Base-by-base conservation (phyloP, 1,140 invertebrate genomes). In the Thalassaphorura encarpata region DNA sequence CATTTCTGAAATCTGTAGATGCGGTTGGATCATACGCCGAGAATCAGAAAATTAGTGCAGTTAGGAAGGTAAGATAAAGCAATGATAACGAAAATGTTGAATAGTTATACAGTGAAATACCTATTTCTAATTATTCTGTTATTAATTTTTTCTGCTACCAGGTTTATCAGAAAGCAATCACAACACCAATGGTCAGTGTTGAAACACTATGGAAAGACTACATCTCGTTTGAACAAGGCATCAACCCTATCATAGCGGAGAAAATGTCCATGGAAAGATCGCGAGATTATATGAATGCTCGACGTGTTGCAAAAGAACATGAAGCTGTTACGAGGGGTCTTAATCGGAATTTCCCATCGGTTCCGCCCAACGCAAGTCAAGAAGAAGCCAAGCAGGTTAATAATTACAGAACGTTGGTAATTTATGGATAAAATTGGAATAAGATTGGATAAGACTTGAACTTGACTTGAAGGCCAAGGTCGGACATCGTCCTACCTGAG, bases 151-250 rank as follows among this genome's bases (percentile, higher is more conserved):
- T 18, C 33, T 42, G 2, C 41, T 3, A 0, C 13, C 42, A 87
- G 80, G 86, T 92, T 0, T 98, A 95, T 71, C 93, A 97, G 73
- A 78, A 89, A 61, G 93, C 89, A 0, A 87, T 98, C 0, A 82
- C 96, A 15, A 99, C 92, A 60, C 97, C 97, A 0, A 97, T 99
- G 80, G 83, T 92, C 27, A 95, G 94, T 59, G 96, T 99, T 71
- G 97, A 99, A 70, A 82, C 85, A 29, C 74, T 99, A 23, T 99
- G 97, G 97, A 97, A 97, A 72, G 95, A 98, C 69, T 99, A 99
- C 70, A 92, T 97, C 66, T 78, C 83, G 0, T 90, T 91, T 66
- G 88, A 94, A 68, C 84, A 97, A 76, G 85, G 85, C 62, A 96
- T 99, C 41, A 99, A 99, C 77, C 85, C 88, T 29, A 91, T 97